Conservation (phyloP, 1,140 invertebrate genomes). For the Littorina saxatilis region DNA sequence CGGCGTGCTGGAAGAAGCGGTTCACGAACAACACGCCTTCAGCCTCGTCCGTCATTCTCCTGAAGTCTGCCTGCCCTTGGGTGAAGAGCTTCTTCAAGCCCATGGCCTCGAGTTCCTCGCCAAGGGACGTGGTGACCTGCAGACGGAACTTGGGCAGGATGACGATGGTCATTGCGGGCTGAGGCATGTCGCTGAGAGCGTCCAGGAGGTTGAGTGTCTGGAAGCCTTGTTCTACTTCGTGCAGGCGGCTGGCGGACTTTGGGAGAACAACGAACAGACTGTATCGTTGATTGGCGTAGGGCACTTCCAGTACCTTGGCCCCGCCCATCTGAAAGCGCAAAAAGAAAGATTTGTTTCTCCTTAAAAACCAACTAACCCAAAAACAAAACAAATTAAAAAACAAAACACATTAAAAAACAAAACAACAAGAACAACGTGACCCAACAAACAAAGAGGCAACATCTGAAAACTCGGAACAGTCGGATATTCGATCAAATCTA, state of each 20-base stretch:
- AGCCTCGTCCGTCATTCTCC: slow-evolving; percentile 23
- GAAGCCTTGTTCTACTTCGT: not conserved
- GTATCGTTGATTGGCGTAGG: slow-evolving; percentile 20
- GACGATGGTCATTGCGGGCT: slow-evolving; percentile 18
- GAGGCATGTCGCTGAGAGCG: slow-evolving; percentile 19
- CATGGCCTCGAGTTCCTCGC: not conserved
- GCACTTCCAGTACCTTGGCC: slow-evolving; percentile 17
- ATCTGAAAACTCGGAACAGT: too few species aligned
- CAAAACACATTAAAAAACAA: too few species aligned
- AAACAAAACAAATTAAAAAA: too few species aligned
- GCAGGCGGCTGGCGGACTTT: not conserved
- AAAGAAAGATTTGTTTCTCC: too few species aligned
- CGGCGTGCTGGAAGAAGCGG: slow-evolving; percentile 19
- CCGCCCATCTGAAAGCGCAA: not conserved
- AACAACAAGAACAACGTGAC: too few species aligned
- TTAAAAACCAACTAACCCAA: too few species aligned
- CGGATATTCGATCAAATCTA: too few species aligned
- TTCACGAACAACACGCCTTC: slow-evolving; percentile 10
- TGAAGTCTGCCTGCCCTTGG: slow-evolving; percentile 2
- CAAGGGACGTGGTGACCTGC: not conserved
- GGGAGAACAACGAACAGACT: slow-evolving; percentile 12
- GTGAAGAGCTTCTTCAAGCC: slow-evolving; percentile 1
- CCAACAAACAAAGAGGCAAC: too few species aligned
- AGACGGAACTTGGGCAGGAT: slow-evolving; percentile 25
- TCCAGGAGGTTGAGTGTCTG: not conserved